A percentile compares a stretch with the other conserved stretches of the same genome.
Conservation (phyloP, 1,140 invertebrate species). For the Tribolium madens region DNA sequence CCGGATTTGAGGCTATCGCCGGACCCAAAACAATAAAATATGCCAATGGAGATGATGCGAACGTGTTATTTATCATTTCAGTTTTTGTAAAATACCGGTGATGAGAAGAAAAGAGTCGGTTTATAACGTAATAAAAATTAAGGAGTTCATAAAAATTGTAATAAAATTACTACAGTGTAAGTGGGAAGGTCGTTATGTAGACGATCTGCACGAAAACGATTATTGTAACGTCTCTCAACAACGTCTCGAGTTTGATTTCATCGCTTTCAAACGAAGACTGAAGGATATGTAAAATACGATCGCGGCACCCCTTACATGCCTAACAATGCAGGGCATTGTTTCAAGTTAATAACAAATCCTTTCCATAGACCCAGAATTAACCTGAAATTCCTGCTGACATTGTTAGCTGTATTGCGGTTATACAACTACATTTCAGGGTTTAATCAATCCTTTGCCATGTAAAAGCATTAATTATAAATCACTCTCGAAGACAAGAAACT, state of each 20-base stretch:
- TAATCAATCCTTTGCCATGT: conserved; percentile 15
- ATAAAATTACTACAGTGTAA: conserved; percentile 17
- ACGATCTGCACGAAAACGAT: not conserved
- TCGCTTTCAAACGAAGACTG: conserved; percentile 1
- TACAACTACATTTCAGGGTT: conserved; percentile 23
- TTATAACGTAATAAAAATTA: conserved; percentile 30
- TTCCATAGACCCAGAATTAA: conserved; percentile 36
- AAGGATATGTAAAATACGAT: conserved; percentile 26
- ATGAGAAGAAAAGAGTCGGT: conserved; percentile 7
- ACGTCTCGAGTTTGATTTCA: not conserved
- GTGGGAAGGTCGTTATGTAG: conserved; percentile 10
- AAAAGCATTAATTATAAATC: conserved; percentile 24
- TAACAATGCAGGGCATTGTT: conserved; percentile 25
- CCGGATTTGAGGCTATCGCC: conserved; percentile 15
- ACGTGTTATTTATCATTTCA: conserved; percentile 15
- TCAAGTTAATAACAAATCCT: conserved; percentile 36
- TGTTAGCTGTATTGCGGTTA: conserved; percentile 37
- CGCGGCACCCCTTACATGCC: not conserved
- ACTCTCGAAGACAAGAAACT: not conserved
- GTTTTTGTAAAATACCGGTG: conserved; percentile 17
- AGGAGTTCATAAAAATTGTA: conserved; percentile 30
- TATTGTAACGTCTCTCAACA: conserved; percentile 7
- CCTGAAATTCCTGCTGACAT: conserved; percentile 30
- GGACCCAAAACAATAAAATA: conserved; percentile 29
- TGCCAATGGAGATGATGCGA: conserved; percentile 16